A percentile compares a stretch with the other conserved stretches of the same genome.
Conservation (phyloP, 2,888 invertebrate species). For the Creontiades dilutus region DNA sequence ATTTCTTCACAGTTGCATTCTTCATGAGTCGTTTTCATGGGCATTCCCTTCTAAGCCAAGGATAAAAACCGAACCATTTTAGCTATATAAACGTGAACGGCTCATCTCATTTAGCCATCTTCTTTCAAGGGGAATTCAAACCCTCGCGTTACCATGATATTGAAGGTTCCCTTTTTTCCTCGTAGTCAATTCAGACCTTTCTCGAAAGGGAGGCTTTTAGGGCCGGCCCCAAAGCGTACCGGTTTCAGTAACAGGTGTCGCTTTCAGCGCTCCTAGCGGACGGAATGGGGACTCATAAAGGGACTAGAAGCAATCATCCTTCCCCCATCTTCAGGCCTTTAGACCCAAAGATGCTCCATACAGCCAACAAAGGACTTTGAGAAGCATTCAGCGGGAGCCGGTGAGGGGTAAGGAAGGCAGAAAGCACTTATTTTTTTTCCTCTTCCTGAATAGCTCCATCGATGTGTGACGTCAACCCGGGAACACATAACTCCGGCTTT, state of each 20-base stretch:
- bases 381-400: background rate
- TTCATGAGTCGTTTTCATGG: too few species aligned
- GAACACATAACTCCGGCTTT: background rate
- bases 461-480: slow-evolving; percentile 7
- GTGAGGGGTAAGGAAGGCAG: background rate
- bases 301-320: background rate
- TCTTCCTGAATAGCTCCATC: background rate
- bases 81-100: too few species aligned
- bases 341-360: slow-evolving; percentile 8
- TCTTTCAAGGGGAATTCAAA: too few species aligned
- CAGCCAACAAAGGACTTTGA: slow-evolving; percentile 19
- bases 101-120: background rate
- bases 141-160: too few species aligned
- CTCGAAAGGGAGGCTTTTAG: background rate
- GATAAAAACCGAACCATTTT: too few species aligned
- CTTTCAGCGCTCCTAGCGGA: background rate
- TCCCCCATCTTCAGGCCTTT: background rate
- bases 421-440: background rate
- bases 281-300: background rate
- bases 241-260: background rate
- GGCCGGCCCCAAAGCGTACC: background rate
- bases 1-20: too few species aligned
- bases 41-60: too few species aligned
- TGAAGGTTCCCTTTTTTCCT: too few species aligned
- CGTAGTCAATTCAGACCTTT: background rate